phyloP scores from a whole-genome alignment of 2,888 invertebrate species.

The Acanthosoma haemorrhoidale region DNA sequence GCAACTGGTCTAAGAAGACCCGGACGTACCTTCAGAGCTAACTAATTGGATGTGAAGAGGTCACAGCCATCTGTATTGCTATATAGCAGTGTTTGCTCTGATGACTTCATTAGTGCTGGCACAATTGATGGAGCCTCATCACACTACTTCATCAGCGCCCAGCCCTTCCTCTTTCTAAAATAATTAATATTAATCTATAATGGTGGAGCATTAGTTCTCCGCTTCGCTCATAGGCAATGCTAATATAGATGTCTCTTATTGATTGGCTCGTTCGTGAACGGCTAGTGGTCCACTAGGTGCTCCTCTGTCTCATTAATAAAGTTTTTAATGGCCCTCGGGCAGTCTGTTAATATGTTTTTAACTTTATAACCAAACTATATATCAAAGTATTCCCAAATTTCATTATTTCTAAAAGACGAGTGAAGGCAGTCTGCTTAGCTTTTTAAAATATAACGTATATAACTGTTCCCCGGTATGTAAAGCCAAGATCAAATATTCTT shows the following conservation, averaged over 20 bases:
- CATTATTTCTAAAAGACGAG: too few species aligned
- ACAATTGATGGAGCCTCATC: not conserved
- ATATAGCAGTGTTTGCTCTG: constrained; percentile 6
- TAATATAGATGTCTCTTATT: constrained; percentile 11
- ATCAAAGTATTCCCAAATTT: too few species aligned
- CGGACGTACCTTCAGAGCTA: not conserved
- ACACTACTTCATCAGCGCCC: constrained; percentile 8
- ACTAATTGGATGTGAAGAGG: not conserved
- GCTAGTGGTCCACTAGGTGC: not conserved
- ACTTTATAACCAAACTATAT: too few species aligned
- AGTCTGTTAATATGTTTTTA: too few species aligned
- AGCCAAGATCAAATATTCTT: too few species aligned
- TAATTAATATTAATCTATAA: constrained; percentile 13
- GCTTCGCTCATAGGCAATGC: not conserved
- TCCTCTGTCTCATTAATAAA: not conserved
- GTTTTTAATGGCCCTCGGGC: not conserved
- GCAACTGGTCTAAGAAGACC: not conserved
- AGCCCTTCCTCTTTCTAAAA: too few species aligned
- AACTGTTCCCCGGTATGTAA: too few species aligned
- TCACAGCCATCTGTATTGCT: too few species aligned
- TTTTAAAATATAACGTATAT: too few species aligned
- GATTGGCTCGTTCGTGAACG: constrained; percentile 5
- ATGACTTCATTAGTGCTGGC: not conserved
- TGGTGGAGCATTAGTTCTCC: not conserved
- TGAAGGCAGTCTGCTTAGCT: too few species aligned